Evolutionary conservation across 1,140 invertebrate species (phyloP), one percentile per base, ranked within the genome.

Genomic region (Phenacoccus solenopsis): DNA sequence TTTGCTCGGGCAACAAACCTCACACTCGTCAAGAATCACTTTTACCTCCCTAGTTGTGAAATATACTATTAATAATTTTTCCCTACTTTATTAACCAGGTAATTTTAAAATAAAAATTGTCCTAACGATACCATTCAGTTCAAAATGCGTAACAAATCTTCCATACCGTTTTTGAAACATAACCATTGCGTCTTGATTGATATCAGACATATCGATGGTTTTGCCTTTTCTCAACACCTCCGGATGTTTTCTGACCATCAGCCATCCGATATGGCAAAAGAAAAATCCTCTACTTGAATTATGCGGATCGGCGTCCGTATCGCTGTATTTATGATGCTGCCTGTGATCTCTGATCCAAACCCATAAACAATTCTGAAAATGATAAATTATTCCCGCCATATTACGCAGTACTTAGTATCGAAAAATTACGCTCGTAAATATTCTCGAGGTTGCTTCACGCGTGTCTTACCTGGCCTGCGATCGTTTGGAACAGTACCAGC

Each of bases 181-280:
- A n/a, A 89, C 82, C 1, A 91, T 81, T 20, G 86, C 84, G 80
- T 93, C 90, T 30, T 78, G 79, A 71, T 84, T 79, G 22, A 93
- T 78, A 76, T 93, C 90, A 28, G 80, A 83, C 76, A 90, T 81
- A 76, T 91, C 88, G n/a, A 93, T 80, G 69, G 77, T 78, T 73
- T 84, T 84, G 22, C 89, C 89, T 76, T 86, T 87, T 25, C 75
- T 76, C 30, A 82, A 85, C 27, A 92, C 83, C 12, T 82, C 80
- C 0, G 85, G 85, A 75, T 87, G 85, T 74, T 87, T 87, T 68
- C 78, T 82, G 38, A 77, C 76, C 81, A 87, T 82, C 7, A 87
- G 77, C 86, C 86, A 88, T 3, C 86, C 86, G 0, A 87, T 81
- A 74, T 88, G 87, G 2, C 81, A 82, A 75, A 87, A 88, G 77